Evolutionary conservation across 2,888 invertebrate species (phyloP), one percentile per base, ranked within the genome.

Genomic region (Xylota sylvarum): DNA sequence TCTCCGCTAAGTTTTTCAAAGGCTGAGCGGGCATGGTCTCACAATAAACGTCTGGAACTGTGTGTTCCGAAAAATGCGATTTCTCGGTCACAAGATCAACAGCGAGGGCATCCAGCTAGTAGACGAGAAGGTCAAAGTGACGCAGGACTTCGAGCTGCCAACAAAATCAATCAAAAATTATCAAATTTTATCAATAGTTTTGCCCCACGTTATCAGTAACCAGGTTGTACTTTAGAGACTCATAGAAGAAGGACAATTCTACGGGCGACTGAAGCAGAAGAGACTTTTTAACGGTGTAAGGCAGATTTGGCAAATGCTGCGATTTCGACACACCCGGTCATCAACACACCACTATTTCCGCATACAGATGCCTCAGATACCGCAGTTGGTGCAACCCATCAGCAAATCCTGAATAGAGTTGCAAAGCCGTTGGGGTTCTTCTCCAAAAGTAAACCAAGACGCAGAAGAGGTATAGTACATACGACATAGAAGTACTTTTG

Each of bases 401-500:
- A n/a, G n/a, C 7, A 88, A 50, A 40, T 62, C 12, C 23, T 81
- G 2, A 46, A 88, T 17, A 62, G 50, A 52, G 37, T 55, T 10
- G 77, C 62, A 73, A 17, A 85, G 58, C 89, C 88, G 23, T 60
- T 87, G 1, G 80, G 72, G 40, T 87, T 88, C 92, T 90, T 72
- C 91, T 91, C 0, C 88, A 88, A 32, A 90, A 91, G 48, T 78
- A 92, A 0, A 89, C 80, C 17, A 82, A 89, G 0, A 73, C 91
- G 0, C 89, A 92, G 79, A 73, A 60, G 14, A 90, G 90, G 3
- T 92, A 92, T 19, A 74, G 78, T 10, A 79, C 88, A 0, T 92
- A 92, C 79, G 92, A 93, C 78, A 37, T 5, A 5, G 32, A 89
- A 89, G 56, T 88, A 88, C 64, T 88, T 89, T 56, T 87, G 82